A percentile compares a stretch with the other conserved stretches of the same genome.
These are phyloP conservation scores for Apodemia hepburni DNA, from an alignment of 2,888 invertebrate species.

Conservation along the genomic window DNA sequence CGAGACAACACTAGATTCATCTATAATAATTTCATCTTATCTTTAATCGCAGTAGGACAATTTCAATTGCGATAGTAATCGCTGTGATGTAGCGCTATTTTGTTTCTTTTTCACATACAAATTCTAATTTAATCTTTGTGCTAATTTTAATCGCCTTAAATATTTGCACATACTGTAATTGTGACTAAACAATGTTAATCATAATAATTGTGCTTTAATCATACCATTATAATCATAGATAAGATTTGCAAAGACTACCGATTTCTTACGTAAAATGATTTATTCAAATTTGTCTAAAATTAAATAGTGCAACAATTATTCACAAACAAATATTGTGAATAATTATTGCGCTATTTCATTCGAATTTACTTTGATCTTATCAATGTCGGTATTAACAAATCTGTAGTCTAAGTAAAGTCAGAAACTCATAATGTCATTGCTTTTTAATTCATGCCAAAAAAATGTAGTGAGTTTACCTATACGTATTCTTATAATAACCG, in stretches of 20 bases:
- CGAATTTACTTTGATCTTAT: no score
- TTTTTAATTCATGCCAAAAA: conserved; percentile 25
- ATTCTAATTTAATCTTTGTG: background rate
- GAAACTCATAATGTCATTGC: conserved; percentile 23
- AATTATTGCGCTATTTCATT: background rate
- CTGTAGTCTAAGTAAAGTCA: no score
- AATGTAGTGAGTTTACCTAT: conserved; percentile 26
- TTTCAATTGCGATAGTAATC: no score
- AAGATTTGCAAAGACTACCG: background rate
- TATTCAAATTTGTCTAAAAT: no score
- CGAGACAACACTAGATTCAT: no score
- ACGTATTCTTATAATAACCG: background rate
- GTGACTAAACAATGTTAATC: background rate
- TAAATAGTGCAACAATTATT: no score
- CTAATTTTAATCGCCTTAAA: conserved; percentile 4
- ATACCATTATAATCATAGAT: background rate
- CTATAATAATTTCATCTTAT: no score
- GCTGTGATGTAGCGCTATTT: background rate
- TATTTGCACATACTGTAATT: background rate
- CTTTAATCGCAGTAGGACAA: no score
- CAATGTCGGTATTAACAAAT: no score
- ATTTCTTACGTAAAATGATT: background rate
- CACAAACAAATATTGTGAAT: no score
- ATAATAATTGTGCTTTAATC: background rate
- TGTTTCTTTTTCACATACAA: background rate